Evolutionary conservation across 2,113 vertebrate species (phyloP), one percentile per base, ranked within the genome.

Genomic region (Ranitomeya variabilis): DNA sequence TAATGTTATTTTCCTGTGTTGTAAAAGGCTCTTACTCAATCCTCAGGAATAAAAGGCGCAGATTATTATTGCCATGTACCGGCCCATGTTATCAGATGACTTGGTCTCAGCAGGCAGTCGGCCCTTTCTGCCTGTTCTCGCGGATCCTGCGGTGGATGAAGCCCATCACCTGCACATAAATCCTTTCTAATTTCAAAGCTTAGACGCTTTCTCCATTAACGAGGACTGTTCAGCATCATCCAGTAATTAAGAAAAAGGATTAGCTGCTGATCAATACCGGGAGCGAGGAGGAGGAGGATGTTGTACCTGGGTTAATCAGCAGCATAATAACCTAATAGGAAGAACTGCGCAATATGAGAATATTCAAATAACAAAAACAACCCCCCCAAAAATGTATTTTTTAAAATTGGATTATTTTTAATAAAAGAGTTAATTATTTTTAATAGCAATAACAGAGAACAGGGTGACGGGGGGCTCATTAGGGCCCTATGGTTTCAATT

Each of bases 201-300:
- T 93, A 94, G 93, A 92, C 87, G 93, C 92, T 94, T 94, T 94
- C 92, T 94, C 93, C 94, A 95, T 95, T 92, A 93, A 91, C 80
- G 86, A 91, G 91, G 93, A 93, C 93, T 95, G 94, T 95, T 95
- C 95, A 95, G 94, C 94, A 95, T 94, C 94, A 83, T 86, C 89
- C 23, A 92, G 91, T 95, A 94, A 95, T 95, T 96, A 96, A 95
- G 93, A 93, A 92, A 91, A 92, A 91, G 95, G 95, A 95, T 96
- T 96, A 96, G 94, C 90, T 90, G 92, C 93, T 93, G 93, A 94
- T 95, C 92, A 91, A 93, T 90, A 91, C 91, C 90, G 92, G 94
- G 95, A 95, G 94, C 93, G 92, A 92, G 90, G 92, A 91, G 93
- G 91, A 93, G 93, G 92, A 92, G 90, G 92, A 91, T 90, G 85